Evolutionary conservation across 2,797 vertebrate species (phyloP).

Genomic region (Etheostoma perlongum): DNA sequence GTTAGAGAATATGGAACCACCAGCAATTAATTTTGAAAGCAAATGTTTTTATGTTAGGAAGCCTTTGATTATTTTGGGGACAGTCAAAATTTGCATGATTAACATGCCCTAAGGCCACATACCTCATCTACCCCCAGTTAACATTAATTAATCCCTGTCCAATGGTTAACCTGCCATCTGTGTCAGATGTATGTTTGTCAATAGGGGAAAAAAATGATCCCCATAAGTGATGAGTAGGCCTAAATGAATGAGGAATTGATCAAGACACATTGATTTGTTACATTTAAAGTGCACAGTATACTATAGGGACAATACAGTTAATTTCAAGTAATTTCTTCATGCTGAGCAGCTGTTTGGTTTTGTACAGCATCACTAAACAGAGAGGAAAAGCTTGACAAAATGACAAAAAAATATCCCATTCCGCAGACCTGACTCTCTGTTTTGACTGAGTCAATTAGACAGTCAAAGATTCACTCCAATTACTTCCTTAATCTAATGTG

Average conservation of each 20-base stretch:
- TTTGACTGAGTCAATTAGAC: slow-evolving; percentile 40
- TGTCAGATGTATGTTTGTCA: slow-evolving; percentile 22
- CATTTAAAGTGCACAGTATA: background rate
- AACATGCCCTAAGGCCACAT: slow-evolving; percentile 48
- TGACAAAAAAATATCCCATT: slow-evolving; percentile 41
- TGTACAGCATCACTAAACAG: slow-evolving; percentile 28
- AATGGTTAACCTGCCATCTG: slow-evolving; percentile 42
- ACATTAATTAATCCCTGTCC: slow-evolving; percentile 47
- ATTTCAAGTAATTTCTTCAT: slow-evolving; percentile 13
- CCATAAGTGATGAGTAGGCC: slow-evolving; percentile 1
- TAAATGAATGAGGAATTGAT: background rate
- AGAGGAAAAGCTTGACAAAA: slow-evolving; percentile 24
- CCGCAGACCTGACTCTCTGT: slow-evolving; percentile 30
- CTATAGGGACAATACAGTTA: background rate
- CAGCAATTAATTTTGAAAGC: slow-evolving; percentile 53
- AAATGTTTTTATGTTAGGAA: slow-evolving; percentile 38
- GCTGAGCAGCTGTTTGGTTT: slow-evolving; percentile 25
- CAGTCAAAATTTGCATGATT: slow-evolving; percentile 60
- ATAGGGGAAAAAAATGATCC: background rate
- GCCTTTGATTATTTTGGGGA: slow-evolving; percentile 56
- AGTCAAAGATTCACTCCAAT: slow-evolving; percentile 52
- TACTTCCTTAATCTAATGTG: slow-evolving; percentile 42
- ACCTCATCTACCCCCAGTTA: slow-evolving; percentile 37
- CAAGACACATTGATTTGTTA: background rate
- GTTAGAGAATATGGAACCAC: slow-evolving; percentile 37